A percentile compares a stretch with the other conserved stretches of the same genome.
These are phyloP conservation scores for Peucedramus taeniatus DNA, from an alignment of 2,113 vertebrate genomes.

Conservation along the genomic window DNA sequence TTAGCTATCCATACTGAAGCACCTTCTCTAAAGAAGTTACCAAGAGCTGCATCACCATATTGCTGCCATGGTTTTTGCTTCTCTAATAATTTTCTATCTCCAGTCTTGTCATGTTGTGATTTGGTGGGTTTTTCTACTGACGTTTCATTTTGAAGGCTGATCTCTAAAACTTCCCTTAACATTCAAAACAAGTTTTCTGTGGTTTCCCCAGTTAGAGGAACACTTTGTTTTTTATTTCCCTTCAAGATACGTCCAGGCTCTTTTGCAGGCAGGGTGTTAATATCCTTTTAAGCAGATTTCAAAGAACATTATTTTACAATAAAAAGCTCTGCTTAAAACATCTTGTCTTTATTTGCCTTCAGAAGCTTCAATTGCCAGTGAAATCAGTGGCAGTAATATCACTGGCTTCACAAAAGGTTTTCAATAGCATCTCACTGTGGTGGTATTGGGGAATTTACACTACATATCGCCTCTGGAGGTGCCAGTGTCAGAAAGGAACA, in stretches of 20 bases:
- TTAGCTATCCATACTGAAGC: background rate
- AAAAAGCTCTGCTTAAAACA: background rate
- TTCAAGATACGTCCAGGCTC: background rate
- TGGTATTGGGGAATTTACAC: background rate
- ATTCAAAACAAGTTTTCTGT: background rate
- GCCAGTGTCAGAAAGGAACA: background rate
- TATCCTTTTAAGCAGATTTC: background rate
- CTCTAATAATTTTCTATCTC: background rate
- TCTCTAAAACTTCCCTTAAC: background rate
- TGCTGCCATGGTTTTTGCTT: background rate
- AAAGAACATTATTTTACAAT: background rate
- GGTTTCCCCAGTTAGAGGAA: background rate
- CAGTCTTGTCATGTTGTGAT: background rate
- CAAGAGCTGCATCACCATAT: background rate
- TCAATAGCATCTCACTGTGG: background rate
- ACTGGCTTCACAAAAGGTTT: background rate
- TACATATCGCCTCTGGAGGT: background rate
- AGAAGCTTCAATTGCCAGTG: background rate
- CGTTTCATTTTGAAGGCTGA: background rate
- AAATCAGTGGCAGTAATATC: background rate
- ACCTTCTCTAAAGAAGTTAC: background rate
- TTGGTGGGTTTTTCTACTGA: background rate
- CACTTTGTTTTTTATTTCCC: background rate
- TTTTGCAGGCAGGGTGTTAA: background rate
- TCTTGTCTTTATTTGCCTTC: background rate